A percentile compares a stretch with the other conserved stretches of the same genome.
Conservation (phyloP, 2,113 vertebrate species). For the Gavia stellata region DNA sequence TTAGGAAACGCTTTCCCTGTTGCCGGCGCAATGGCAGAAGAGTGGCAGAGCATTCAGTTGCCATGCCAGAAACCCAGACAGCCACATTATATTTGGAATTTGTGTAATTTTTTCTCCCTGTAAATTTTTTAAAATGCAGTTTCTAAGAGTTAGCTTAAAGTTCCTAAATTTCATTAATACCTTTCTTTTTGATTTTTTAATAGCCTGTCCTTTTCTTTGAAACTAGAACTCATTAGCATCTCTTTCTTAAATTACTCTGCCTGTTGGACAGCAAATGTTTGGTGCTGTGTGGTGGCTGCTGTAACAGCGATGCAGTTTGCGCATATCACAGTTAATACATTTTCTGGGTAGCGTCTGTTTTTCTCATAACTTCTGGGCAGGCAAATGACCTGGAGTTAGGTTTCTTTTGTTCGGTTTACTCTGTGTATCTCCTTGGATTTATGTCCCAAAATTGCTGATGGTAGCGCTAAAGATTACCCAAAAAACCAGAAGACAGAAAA, state of each 20-base stretch:
- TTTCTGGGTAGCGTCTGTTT: neutral
- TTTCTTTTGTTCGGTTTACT: neutral
- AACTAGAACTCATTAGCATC: neutral
- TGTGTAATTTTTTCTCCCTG: neutral
- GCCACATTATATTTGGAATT: neutral
- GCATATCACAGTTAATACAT: neutral
- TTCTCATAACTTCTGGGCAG: neutral
- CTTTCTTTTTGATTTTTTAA: neutral
- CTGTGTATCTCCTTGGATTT: neutral
- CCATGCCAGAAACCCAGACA: neutral
- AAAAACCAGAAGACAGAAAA: neutral
- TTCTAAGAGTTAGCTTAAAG: neutral
- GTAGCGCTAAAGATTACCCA: neutral
- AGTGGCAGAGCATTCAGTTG: neutral
- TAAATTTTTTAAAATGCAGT: neutral
- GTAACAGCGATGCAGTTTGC: neutral
- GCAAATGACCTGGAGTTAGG: neutral
- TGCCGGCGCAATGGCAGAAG: neutral
- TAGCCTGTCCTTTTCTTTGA: neutral
- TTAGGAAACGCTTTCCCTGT: neutral
- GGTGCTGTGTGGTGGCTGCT: neutral
- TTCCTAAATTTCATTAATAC: neutral
- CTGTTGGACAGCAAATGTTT: neutral
- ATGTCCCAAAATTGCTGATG: neutral
- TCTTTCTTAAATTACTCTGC: neutral